These are phyloP conservation scores for Gorsachius goisagi DNA, from an alignment of 2,113 vertebrate species.

Conservation along the genomic window DNA sequence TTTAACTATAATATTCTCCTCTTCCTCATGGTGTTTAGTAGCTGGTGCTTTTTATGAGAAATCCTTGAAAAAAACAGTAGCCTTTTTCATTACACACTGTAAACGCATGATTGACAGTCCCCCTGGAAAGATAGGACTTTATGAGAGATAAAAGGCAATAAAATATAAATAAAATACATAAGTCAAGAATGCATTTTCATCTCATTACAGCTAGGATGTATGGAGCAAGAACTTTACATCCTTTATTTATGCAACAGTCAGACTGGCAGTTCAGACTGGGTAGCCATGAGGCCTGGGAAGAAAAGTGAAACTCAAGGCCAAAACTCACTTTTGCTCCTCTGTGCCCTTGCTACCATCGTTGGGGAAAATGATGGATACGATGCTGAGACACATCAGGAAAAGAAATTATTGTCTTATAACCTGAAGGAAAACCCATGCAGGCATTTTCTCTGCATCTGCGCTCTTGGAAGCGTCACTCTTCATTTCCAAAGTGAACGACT, in stretches of 20 bases:
- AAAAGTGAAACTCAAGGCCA: background rate
- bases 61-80: background rate
- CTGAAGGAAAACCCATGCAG: background rate
- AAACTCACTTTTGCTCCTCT: background rate
- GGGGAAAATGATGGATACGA: background rate
- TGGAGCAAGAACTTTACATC: background rate
- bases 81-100: background rate
- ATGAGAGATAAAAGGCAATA: background rate
- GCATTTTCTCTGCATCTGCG: background rate
- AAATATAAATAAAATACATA: background rate
- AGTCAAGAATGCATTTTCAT: background rate
- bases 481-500: background rate
- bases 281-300: background rate
- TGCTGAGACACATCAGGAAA: background rate
- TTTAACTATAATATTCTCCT: background rate
- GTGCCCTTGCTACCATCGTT: background rate
- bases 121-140: background rate
- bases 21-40: background rate
- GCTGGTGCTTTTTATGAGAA: background rate
- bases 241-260: background rate
- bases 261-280: background rate
- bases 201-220: background rate
- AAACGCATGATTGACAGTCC: background rate
- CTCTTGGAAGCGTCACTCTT: background rate
- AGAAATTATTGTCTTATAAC: background rate